Conservation (phyloP, 2,797 vertebrate genomes). For the Epinephelus awoara region DNA sequence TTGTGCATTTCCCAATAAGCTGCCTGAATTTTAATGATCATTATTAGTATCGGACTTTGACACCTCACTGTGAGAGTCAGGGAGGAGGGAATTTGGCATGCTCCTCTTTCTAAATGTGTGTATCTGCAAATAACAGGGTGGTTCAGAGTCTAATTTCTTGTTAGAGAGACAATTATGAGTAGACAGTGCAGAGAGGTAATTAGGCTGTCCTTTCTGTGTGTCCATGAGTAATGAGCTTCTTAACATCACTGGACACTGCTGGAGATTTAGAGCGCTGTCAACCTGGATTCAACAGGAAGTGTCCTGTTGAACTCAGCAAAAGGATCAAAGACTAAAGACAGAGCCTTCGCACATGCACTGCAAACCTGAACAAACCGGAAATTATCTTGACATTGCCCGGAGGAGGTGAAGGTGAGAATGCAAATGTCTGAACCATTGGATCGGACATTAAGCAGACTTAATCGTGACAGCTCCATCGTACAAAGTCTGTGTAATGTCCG, state of each 20-base stretch:
- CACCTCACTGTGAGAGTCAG: neutral
- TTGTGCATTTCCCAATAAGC: neutral
- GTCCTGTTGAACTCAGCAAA: constrained; percentile 16
- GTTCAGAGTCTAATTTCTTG: constrained; percentile 27
- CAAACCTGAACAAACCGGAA: too few relatives aligned
- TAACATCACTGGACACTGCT: constrained; percentile 30
- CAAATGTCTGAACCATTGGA: too few relatives aligned
- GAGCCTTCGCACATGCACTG: neutral
- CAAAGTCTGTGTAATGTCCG: too few relatives aligned
- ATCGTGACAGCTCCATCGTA: too few relatives aligned
- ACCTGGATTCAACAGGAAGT: constrained; percentile 17
- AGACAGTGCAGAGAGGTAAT: constrained; percentile 44
- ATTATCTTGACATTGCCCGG: too few relatives aligned
- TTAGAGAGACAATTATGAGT: constrained; percentile 38
- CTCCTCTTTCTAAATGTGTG: constrained; percentile 8
- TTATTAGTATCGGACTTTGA: constrained; percentile 20
- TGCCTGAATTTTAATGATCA: constrained; percentile 19
- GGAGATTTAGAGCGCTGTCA: constrained; percentile 17
- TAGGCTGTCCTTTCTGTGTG: constrained; percentile 34
- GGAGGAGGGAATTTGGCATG: neutral
- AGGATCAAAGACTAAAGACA: neutral
- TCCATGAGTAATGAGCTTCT: constrained; percentile 38
- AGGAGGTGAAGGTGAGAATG: too few relatives aligned
- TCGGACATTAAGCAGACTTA: too few relatives aligned
- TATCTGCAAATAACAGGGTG: constrained; percentile 13